Base-by-base conservation (phyloP, 2,797 vertebrate genomes). In the Parotocinclus haroldoi region DNA sequence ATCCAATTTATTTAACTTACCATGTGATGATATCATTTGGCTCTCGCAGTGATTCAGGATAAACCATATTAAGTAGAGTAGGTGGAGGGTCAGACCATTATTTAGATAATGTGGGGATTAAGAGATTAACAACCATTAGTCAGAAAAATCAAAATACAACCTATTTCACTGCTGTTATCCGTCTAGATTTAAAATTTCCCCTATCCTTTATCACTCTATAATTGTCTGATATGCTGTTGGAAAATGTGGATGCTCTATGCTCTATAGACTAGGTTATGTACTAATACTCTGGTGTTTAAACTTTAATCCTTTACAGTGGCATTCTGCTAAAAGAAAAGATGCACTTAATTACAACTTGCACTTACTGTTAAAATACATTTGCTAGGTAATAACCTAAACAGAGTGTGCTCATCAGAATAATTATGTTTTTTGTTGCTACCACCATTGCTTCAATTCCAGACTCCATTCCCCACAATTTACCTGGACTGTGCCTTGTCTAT, bases 91-190 rank as follows among this genome's bases (percentile, higher is more conserved):
- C 40, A 53, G 49, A 52, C 12, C 42, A 63, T 63, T 60, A 53
- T 61, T 46, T 39, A 51, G 60, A 64, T 46, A 61, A 64, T 18
- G 46, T 48, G 46, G 63, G 80, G 83, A 87, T 84, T 84, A 83
- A 81, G 68, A 79, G 76, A 82, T 79, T 81, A 73, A 58, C 52
- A 75, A 73, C 81, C 76, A 78, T 72, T 58, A 69, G 64, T 77
- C 76, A 63, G 40, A 58, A 57, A 14, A 74, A 67, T 65, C 66
- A 40, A 42, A 79, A 61, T 49, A 44, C 40, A 58, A 38, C 50
- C 45, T 60, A 49, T 45, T 10, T 64, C 9, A 42, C 7, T 27
- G 13, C n/a, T 37, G 10, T 8, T 10, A 66, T 52, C 49, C 12
- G 44, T 39, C 10, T 49, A 13, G 36, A n/a, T 40, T 17, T 1